A percentile compares a stretch with the other conserved stretches of the same genome.
These are phyloP conservation scores for Ectropis crepuscularia DNA, from an alignment of 2,888 invertebrate genomes.

Conservation along the genomic window DNA sequence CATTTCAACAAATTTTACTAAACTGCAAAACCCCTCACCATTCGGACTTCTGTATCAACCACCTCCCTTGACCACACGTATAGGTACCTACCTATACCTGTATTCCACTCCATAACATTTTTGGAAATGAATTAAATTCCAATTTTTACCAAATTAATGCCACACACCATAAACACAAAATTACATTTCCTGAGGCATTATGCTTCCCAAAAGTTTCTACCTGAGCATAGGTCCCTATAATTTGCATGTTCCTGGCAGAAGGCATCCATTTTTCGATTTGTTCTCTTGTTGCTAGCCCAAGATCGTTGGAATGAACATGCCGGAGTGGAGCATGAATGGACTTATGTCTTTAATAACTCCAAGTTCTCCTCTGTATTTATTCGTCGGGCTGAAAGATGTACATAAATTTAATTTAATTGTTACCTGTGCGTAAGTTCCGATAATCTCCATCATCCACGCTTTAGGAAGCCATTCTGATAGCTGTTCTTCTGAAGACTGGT, in stretches of 20 bases:
- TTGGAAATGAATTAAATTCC: no score
- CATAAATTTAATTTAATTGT: not conserved
- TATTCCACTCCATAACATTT: no score
- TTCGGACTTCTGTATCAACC: no score
- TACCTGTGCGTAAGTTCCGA: constrained; percentile 97
- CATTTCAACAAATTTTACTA: no score
- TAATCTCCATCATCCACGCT: constrained; percentile 90
- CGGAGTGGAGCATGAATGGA: constrained; percentile 90
- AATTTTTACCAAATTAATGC: no score
- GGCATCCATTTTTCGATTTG: constrained; percentile 94
- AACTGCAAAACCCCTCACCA: no score
- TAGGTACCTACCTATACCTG: no score
- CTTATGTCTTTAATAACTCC: constrained; percentile 85
- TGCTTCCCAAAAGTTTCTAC: constrained; percentile 58
- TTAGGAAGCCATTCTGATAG: constrained; percentile 92
- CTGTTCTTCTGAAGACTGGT: constrained; percentile 93
- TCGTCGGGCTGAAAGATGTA: constrained; percentile 51
- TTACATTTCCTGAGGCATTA: no score
- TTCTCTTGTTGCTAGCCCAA: constrained; percentile 92
- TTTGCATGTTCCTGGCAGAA: constrained; percentile 89
- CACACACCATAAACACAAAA: no score
- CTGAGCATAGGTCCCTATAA: constrained; percentile 97
- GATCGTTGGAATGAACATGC: constrained; percentile 95
- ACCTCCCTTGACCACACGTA: no score
- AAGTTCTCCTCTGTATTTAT: constrained; percentile 49